These are phyloP conservation scores for Erythrocebus patas DNA, from an alignment of 2,113 vertebrate genomes.

Conservation along the genomic window DNA sequence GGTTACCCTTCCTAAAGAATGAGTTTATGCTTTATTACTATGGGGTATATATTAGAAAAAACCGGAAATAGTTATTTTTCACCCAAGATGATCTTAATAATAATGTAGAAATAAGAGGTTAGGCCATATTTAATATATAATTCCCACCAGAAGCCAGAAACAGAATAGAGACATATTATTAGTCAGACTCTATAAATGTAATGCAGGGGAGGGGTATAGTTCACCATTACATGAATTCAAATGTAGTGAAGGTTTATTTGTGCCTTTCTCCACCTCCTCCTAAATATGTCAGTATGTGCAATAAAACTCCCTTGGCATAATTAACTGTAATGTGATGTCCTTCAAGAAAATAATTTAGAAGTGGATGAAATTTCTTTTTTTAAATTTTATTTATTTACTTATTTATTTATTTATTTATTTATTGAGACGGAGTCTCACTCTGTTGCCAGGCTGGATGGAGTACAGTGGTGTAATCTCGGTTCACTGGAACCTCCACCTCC, in stretches of 20 bases:
- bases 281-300: neutral
- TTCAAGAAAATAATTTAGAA: conserved; percentile 18
- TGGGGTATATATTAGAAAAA: neutral
- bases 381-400: neutral
- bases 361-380: neutral
- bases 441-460: too few species aligned
- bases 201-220: neutral
- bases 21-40: neutral
- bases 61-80: neutral
- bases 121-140: neutral
- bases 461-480: too few species aligned
- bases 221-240: neutral
- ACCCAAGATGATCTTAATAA: neutral
- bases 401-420: neutral
- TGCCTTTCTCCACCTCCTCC: neutral
- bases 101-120: neutral
- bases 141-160: neutral
- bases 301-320: neutral
- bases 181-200: neutral
- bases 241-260: neutral
- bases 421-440: too few species aligned
- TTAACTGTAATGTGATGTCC: neutral
- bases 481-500: too few species aligned
- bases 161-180: neutral
- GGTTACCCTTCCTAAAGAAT: neutral